Conservation (phyloP, 2,888 invertebrate genomes). For the Cheilosia scutellata region DNA sequence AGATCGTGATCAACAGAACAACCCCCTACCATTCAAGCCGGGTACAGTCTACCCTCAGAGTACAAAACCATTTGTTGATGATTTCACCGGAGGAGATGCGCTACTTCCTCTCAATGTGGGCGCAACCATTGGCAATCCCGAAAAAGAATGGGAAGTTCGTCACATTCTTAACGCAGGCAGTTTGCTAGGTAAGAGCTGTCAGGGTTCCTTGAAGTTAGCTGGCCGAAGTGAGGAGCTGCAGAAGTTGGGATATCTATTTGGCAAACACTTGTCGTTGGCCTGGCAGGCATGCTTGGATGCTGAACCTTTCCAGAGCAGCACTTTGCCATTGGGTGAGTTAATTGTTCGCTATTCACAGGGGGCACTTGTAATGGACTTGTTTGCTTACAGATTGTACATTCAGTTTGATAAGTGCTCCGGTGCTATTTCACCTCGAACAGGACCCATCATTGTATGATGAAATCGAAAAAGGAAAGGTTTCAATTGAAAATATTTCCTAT, state of each 20-base stretch:
- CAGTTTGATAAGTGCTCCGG: constrained; percentile 91
- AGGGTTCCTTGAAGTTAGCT: constrained; percentile 93
- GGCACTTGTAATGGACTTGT: constrained; percentile 65
- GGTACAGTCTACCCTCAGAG: constrained; percentile 78
- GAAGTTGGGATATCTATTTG: constrained; percentile 93
- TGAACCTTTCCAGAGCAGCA: constrained; percentile 87
- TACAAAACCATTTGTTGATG: constrained; percentile 77
- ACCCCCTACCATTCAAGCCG: constrained; percentile 91
- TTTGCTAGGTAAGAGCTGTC: constrained; percentile 91
- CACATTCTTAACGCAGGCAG: constrained; percentile 92
- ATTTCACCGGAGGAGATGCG: constrained; percentile 82
- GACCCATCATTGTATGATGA: constrained; percentile 88
- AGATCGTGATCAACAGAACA: constrained; percentile 93
- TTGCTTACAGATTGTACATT: constrained; percentile 79
- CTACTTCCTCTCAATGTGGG: constrained; percentile 85
- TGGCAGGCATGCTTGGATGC: constrained; percentile 94
- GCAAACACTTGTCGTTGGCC: constrained; percentile 94
- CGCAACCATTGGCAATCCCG: constrained; percentile 87
- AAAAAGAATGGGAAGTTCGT: constrained; percentile 91
- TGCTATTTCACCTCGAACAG: constrained; percentile 91
- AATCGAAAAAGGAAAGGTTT: constrained; percentile 83
- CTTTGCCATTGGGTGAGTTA: constrained; percentile 79
- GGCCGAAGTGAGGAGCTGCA: constrained; percentile 91
- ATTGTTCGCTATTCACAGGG: constrained; percentile 74
- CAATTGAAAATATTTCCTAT: constrained; percentile 83